A percentile compares a stretch with the other conserved stretches of the same genome.
Evolutionary conservation across 2,797 vertebrate genomes (phyloP).

Genomic region (Tenualosa ilisha): DNA sequence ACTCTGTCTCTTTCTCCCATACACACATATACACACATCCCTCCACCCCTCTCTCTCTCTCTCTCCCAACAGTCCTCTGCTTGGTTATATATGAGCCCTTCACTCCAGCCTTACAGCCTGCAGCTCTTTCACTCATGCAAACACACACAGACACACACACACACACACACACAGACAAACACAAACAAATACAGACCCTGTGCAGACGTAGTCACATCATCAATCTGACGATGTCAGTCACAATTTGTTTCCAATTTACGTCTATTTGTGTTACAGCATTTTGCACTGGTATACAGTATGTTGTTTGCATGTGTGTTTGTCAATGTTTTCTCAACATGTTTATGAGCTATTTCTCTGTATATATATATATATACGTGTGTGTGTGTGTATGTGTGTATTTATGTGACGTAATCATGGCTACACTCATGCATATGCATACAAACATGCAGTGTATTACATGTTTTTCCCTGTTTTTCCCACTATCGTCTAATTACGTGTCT

Average conservation of each 20-base stretch:
- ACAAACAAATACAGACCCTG: background rate
- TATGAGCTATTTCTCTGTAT: background rate
- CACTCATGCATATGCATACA: background rate
- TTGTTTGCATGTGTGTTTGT: background rate
- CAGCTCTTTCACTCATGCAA: constrained; percentile 30
- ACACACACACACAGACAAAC: background rate
- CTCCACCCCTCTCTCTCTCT: background rate
- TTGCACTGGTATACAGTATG: background rate
- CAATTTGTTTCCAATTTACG: no score
- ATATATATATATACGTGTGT: background rate
- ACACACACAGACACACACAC: background rate
- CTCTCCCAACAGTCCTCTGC: background rate
- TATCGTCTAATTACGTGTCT: no score
- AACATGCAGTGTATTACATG: background rate
- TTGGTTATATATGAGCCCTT: constrained; percentile 64
- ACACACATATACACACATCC: background rate
- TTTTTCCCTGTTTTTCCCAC: background rate
- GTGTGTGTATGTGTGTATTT: background rate
- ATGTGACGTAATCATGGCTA: background rate
- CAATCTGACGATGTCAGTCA: background rate
- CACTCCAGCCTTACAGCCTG: constrained; percentile 51
- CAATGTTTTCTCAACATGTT: background rate
- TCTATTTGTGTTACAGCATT: background rate
- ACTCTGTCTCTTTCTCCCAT: background rate
- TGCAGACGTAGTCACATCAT: background rate